phyloP scores from a whole-genome alignment of 37 sponge, comb jelly and placozoan genomes.

The Aplysina aerophoba region DNA sequence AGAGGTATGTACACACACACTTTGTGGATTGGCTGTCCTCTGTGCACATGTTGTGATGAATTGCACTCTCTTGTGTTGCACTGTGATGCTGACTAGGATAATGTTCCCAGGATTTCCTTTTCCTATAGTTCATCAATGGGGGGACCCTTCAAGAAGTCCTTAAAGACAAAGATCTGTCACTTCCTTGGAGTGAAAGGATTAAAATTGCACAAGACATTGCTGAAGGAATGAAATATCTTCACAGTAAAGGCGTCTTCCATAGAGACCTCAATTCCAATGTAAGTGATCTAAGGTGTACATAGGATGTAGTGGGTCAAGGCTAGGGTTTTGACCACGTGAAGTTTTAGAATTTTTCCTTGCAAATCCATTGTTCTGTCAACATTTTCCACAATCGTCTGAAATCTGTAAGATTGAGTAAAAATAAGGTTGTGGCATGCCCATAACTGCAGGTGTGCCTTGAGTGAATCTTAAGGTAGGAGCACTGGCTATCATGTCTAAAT shows the following conservation, averaged over 20 bases:
- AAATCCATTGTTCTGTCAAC: no score
- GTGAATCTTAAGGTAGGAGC: no score
- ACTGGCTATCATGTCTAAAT: no score
- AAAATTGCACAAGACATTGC: constrained; percentile 82
- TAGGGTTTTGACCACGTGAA: no score
- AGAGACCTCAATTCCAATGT: constrained; percentile 87
- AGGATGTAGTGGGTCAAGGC: no score
- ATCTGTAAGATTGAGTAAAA: no score
- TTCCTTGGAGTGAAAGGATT: constrained; percentile 72
- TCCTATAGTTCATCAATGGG: constrained; percentile 84
- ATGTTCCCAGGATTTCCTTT: no score
- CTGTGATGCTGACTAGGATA: no score
- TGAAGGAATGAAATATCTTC: constrained; percentile 87
- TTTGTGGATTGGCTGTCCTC: background rate
- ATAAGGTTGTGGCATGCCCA: no score
- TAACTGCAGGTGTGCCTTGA: no score
- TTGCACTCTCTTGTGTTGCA: background rate
- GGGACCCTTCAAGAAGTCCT: constrained; percentile 84
- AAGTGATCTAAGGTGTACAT: background rate
- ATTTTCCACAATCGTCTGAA: no score
- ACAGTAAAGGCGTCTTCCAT: constrained; percentile 80
- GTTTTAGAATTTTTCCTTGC: no score
- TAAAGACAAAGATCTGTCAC: constrained; percentile 15
- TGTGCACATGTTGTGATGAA: background rate
- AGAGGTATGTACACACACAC: constrained; percentile 59